Evolutionary conservation across 2,113 vertebrate species (phyloP), one percentile per base, ranked within the genome.

Genomic region (Trogon surrucura): DNA sequence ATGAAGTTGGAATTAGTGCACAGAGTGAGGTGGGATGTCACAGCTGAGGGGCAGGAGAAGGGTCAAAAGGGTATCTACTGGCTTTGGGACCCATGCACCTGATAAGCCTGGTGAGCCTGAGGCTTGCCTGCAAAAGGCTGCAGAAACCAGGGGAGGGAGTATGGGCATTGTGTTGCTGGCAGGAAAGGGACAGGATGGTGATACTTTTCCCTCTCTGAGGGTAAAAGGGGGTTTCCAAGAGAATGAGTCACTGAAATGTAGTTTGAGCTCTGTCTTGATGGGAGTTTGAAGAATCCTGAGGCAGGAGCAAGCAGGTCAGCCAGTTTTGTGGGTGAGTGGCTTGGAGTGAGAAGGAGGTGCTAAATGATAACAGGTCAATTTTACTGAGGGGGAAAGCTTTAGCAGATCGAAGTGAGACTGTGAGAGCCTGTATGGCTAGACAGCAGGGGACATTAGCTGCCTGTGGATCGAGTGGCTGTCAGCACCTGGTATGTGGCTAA

Each of bases 381-480:
- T 77, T 93, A 60, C 56, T 38, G 58, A 30, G 19, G 8, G n/a
- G 18, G 20, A 14, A 54, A 36, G 51, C 60, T 84, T 62, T 66
- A 47, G 72, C 54, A 88, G 45, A 53, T 77, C 0, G 22, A 72
- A 57, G 34, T 64, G 72, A 64, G 48, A 12, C 32, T 47, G 48
- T 67, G 69, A 89, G 80, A 91, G 69, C 57, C 80, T 81, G 26
- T 23, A 13, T 36, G 69, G 64, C 54, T 71, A 41, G 83, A 60
- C 83, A 79, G 80, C 45, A 81, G 86, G 48, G 65, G 65, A 72
- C 78, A 34, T 34, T 0, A 65, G 47, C 92, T 95, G 88, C 69
- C 56, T 67, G 32, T 29, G 60, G 51, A 80, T 47, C 56, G 70
- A 85, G 80, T 85, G 45, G 13, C 73, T 95, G 72, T 91, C 91